These are phyloP conservation scores for Gambelia wislizenii DNA, from an alignment of 2,797 vertebrate species.

Conservation along the genomic window DNA sequence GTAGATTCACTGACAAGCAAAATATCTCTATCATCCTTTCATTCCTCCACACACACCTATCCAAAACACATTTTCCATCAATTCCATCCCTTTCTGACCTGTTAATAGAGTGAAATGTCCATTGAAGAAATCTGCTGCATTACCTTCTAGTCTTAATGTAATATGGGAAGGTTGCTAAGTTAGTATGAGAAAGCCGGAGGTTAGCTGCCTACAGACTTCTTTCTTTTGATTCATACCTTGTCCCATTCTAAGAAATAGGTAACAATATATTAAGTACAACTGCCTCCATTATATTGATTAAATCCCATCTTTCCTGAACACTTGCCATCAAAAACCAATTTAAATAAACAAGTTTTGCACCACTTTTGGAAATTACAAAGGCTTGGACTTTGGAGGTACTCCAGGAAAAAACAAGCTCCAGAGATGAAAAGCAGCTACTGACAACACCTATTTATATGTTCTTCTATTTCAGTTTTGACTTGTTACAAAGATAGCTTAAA, in stretches of 20 bases:
- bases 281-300: neutral
- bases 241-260: neutral
- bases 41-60: slow-evolving; percentile 8
- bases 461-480: neutral
- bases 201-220: neutral
- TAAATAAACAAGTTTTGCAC: neutral
- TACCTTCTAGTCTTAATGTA: no score
- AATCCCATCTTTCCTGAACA: neutral
- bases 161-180: no score
- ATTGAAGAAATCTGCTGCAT: neutral
- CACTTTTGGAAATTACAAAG: neutral
- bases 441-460: neutral
- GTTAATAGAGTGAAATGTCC: neutral
- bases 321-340: neutral
- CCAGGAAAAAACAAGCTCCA: neutral
- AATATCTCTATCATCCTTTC: slow-evolving; percentile 39
- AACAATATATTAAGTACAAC: neutral
- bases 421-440: neutral
- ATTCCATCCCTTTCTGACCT: neutral
- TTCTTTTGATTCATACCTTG: neutral
- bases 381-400: neutral
- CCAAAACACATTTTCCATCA: neutral
- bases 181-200: neutral
- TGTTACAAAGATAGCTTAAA: neutral
- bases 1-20: slow-evolving; percentile 50